Evolutionary conservation across 2,888 invertebrate species (phyloP), one percentile per base, ranked within the genome.

Genomic region (Hydriomena furcata): DNA sequence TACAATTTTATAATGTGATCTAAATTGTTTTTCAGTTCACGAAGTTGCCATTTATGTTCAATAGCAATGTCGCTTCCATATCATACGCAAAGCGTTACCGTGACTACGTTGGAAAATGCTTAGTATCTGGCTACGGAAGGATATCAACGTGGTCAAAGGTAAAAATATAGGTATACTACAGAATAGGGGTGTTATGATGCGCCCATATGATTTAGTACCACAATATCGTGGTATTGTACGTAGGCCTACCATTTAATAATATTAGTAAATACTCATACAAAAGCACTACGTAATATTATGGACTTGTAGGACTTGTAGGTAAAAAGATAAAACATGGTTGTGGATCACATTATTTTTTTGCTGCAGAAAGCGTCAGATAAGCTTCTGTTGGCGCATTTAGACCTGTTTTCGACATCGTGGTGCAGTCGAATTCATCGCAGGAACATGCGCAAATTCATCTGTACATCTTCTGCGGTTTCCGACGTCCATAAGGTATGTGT

Each of bases 121-220:
- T 77, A n/a, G 79, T 63, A 0, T 82, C 84, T 5, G 84, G 84
- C 1, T 84, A 59, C 37, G 84, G 84, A 8, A 68, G 68, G 32
- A 65, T 55, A 23, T 59, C 60, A 1, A 0, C 30, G 62, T 17
- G 17, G 17, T 17, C 17, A 17, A 36, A 48, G 51, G 57, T 37
- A 41, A 4, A 17, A n/a, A n/a, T n/a, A n/a, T n/a, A n/a, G n/a
- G n/a, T n/a, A n/a, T n/a, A n/a, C n/a, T n/a, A 17, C 17, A 17
- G 2, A 17, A 17, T 17, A 17, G 4, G 2, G 2, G 17, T 17
- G 17, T 4, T 17, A 17, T 17, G n/a, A n/a, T n/a, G n/a, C n/a
- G n/a, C n/a, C n/a, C n/a, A n/a, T n/a, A n/a, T n/a, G n/a, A n/a
- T n/a, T n/a, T n/a, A n/a, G n/a, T 17, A 4, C 17, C 17, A n/a